phyloP scores from a whole-genome alignment of 2,113 vertebrate genomes.

The Anseranas semipalmata region DNA sequence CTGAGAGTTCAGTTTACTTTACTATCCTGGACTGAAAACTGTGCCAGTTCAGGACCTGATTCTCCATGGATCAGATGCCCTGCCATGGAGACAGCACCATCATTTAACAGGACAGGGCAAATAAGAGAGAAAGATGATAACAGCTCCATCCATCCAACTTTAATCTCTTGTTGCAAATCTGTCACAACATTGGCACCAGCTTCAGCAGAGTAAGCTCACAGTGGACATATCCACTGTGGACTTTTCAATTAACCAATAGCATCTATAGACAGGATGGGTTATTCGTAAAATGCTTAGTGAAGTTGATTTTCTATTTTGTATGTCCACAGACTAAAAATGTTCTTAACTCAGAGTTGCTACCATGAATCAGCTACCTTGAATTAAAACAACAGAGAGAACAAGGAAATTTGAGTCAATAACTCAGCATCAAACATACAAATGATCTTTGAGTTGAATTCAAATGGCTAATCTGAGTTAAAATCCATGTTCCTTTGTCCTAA shows the following conservation, averaged over 20 bases:
- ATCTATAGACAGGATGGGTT: neutral
- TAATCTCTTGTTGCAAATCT: constrained; percentile 1
- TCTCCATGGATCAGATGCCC: neutral
- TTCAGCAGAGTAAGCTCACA: neutral
- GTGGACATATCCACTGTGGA: neutral
- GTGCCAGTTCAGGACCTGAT: neutral
- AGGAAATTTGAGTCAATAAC: neutral
- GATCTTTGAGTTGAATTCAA: neutral
- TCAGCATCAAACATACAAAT: neutral
- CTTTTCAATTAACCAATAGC: neutral
- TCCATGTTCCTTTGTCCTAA: neutral
- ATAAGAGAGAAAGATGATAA: neutral
- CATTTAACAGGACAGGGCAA: neutral
- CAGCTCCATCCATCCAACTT: constrained; percentile 15
- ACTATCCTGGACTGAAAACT: neutral
- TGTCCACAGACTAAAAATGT: neutral
- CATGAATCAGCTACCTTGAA: neutral
- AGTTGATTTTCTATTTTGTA: neutral
- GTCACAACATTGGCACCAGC: neutral
- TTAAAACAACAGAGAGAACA: neutral
- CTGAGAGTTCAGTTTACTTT: neutral
- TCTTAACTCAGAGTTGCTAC: neutral
- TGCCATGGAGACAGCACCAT: neutral
- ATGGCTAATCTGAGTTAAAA: neutral
- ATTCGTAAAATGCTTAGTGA: neutral